Evolutionary conservation across 2,113 vertebrate genomes (phyloP).

Genomic region (Tachycineta bicolor): DNA sequence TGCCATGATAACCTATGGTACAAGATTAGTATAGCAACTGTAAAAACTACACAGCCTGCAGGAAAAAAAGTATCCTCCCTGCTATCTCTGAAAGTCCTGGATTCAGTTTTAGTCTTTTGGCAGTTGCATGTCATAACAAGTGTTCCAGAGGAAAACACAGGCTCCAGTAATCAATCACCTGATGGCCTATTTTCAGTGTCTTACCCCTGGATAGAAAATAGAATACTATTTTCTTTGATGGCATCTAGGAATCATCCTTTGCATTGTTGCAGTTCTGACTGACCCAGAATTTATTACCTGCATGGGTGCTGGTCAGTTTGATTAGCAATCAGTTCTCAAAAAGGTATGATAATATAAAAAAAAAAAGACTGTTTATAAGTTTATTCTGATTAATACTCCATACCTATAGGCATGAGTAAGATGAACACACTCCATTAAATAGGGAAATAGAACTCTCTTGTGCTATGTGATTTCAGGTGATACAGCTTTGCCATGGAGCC

Average conservation of each 20-base stretch:
- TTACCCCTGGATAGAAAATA: not conserved
- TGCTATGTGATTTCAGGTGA: not conserved
- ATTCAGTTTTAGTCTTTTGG: not conserved
- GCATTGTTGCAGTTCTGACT: not conserved
- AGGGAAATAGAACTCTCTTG: not conserved
- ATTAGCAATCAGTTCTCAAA: not conserved
- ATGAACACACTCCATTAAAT: not conserved
- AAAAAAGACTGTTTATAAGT: not conserved
- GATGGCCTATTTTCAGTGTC: not conserved
- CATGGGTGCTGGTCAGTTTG: not conserved
- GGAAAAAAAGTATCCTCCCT: not conserved
- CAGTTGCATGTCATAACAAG: not conserved
- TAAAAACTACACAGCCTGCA: not conserved
- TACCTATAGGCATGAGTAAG: rapidly evolving
- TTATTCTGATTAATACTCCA: not conserved
- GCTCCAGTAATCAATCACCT: not conserved
- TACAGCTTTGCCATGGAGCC: not conserved
- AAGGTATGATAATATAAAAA: not conserved
- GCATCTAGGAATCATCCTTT: not conserved
- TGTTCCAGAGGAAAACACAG: not conserved
- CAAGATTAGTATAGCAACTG: not conserved
- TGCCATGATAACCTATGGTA: not conserved
- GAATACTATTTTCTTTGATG: not conserved
- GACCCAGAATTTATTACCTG: not conserved
- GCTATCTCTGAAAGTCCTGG: not conserved